These are phyloP conservation scores for Mastigias papua DNA, from an alignment of 30 jellyfish, hydroid and myxozoan species.

Conservation along the genomic window DNA sequence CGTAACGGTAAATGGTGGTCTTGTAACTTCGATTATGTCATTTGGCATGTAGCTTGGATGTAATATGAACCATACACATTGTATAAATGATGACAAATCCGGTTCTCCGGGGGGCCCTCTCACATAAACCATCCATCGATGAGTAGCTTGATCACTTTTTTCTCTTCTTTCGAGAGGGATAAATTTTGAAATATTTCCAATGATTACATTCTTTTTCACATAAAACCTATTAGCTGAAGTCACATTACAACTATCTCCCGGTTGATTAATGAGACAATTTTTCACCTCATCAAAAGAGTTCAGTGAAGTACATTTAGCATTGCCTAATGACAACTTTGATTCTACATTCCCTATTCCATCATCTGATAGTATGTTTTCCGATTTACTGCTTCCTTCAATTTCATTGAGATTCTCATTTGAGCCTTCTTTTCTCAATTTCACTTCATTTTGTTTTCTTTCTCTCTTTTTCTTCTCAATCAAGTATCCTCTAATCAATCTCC, in stretches of 20 bases:
- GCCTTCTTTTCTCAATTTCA: neutral
- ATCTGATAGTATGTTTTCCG: neutral
- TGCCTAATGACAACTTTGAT: neutral
- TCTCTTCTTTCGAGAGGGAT: conserved; percentile 85
- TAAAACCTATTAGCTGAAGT: conserved; percentile 77
- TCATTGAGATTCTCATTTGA: neutral
- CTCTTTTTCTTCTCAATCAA: neutral
- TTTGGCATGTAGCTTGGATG: conserved; percentile 99
- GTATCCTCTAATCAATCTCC: conserved; percentile 55
- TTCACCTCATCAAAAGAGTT: neutral
- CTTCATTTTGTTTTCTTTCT: conserved; percentile 31
- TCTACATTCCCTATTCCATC: neutral
- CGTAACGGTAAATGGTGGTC: conserved; percentile 95
- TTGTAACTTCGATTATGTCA: conserved; percentile 82
- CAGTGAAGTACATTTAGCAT: neutral
- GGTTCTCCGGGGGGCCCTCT: conserved; percentile 89
- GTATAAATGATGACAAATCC: conserved; percentile 64
- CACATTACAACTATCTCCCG: neutral
- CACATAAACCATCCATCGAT: conserved; percentile 98
- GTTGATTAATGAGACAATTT: neutral
- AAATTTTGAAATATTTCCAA: conserved; percentile 95
- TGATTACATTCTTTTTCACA: conserved; percentile 64
- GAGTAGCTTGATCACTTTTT: conserved; percentile 92
- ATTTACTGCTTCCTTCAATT: neutral
- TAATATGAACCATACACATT: conserved; percentile 87